phyloP scores from a whole-genome alignment of 1,140 invertebrate species.

The Drosophila obscura region DNA sequence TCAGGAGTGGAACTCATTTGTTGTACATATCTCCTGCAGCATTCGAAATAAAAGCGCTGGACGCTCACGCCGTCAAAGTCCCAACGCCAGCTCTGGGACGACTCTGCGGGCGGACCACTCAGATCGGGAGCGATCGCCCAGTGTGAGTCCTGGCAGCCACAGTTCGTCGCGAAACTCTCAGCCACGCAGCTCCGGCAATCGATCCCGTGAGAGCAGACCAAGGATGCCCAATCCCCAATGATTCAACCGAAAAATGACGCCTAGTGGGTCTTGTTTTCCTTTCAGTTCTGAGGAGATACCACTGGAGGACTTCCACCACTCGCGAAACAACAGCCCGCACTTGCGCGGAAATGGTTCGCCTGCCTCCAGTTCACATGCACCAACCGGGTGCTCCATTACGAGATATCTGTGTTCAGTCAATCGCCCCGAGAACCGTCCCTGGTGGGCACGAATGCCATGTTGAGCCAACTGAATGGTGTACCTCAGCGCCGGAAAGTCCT shows the following conservation, averaged over 20 bases:
- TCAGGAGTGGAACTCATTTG: not conserved
- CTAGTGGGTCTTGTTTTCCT: not conserved
- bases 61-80: conserved; percentile 74
- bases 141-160: conserved; percentile 65
- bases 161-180: conserved; percentile 77
- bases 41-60: conserved; percentile 78
- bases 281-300: conserved; percentile 91
- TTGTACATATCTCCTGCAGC: conserved; percentile 29
- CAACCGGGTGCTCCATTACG: conserved; percentile 80
- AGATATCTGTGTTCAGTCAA: conserved; percentile 83
- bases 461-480: conserved; percentile 61
- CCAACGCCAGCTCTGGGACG: conserved; percentile 54
- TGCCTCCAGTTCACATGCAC: conserved; percentile 79
- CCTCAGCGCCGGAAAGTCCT: conserved; percentile 60
- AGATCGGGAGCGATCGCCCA: conserved; percentile 68
- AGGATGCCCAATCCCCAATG: conserved; percentile 85
- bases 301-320: conserved; percentile 89
- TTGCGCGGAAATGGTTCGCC: conserved; percentile 62
- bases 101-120: conserved; percentile 34
- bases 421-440: conserved; percentile 65
- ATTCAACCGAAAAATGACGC: not conserved
- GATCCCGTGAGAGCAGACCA: conserved; percentile 89
- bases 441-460: conserved; percentile 51
- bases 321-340: conserved; percentile 77
- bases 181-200: conserved; percentile 74